phyloP scores from a whole-genome alignment of 2,888 invertebrate genomes.

The Caprella mutica region DNA sequence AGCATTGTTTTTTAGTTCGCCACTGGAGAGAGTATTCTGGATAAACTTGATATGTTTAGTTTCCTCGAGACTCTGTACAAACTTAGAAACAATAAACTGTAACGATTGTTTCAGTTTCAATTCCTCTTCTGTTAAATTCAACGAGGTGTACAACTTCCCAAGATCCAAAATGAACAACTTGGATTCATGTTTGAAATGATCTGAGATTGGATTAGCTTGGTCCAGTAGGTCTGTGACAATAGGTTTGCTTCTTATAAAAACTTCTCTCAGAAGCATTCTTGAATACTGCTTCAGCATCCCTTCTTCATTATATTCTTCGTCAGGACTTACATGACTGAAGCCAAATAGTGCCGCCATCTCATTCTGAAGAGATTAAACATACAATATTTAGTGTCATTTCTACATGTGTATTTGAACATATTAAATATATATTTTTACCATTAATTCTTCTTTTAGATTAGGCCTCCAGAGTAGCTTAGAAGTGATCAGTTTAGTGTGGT shows the following conservation, averaged over 20 bases:
- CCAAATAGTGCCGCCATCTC: conserved; percentile 24
- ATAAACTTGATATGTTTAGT: too few species aligned
- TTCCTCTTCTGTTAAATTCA: conserved; percentile 23
- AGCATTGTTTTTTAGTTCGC: too few species aligned
- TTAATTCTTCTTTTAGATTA: conserved; percentile 17
- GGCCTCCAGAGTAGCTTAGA: conserved; percentile 24
- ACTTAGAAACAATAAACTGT: conserved; percentile 12
- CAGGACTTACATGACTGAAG: conserved; percentile 15
- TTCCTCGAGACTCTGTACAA: conserved; percentile 15
- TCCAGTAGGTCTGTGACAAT: conserved; percentile 18
- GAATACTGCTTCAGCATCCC: too few species aligned
- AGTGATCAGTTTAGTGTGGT: conserved; percentile 18
- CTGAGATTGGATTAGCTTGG: neutral
- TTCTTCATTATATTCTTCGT: too few species aligned
- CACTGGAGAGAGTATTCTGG: too few species aligned
- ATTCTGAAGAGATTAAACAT: conserved; percentile 7
- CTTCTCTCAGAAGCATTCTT: conserved; percentile 24
- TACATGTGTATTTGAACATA: neutral
- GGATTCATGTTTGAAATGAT: conserved; percentile 19
- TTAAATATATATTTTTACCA: conserved; percentile 2
- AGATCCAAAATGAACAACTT: conserved; percentile 18
- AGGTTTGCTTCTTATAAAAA: conserved; percentile 10
- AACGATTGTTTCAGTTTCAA: conserved; percentile 15
- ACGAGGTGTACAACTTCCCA: conserved; percentile 23
- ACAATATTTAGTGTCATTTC: too few species aligned